phyloP scores from a whole-genome alignment of 2,888 invertebrate species.

The Deroplatys truncata region DNA sequence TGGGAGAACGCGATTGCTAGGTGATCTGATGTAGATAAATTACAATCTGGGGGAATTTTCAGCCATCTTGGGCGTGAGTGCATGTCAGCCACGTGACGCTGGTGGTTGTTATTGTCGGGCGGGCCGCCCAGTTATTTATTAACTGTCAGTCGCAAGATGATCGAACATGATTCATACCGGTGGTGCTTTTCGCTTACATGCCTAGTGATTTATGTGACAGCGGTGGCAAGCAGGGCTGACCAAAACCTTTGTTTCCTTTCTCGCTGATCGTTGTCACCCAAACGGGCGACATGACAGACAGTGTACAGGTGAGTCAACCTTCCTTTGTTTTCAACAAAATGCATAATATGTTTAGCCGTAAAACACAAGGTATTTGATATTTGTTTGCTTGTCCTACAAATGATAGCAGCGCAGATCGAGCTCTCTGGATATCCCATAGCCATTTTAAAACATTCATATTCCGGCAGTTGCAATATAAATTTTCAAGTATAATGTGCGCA shows the following conservation, averaged over 20 bases:
- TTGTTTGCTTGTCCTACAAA: too few species aligned
- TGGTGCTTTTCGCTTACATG: slow-evolving; percentile 8
- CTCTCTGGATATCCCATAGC: too few species aligned
- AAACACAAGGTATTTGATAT: too few species aligned
- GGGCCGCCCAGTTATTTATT: slow-evolving; percentile 7
- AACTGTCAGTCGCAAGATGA: slow-evolving; percentile 12
- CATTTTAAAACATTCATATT: too few species aligned
- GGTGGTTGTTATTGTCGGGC: not conserved
- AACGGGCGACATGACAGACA: too few species aligned
- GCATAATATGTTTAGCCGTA: too few species aligned
- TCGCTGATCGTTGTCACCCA: not conserved
- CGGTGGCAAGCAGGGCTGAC: not conserved
- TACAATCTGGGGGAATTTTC: not conserved
- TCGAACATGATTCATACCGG: slow-evolving; percentile 10
- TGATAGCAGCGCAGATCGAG: too few species aligned
- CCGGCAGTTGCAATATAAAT: too few species aligned
- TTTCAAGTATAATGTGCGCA: too few species aligned
- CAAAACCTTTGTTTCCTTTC: not conserved
- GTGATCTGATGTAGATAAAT: not conserved
- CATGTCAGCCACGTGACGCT: not conserved
- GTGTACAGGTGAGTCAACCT: too few species aligned
- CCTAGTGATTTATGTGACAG: slow-evolving; percentile 5
- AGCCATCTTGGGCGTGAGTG: not conserved
- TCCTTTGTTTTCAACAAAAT: too few species aligned
- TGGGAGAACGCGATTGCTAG: not conserved